Conservation (phyloP, 1,140 invertebrate species). For the Leguminivora glycinivorella region DNA sequence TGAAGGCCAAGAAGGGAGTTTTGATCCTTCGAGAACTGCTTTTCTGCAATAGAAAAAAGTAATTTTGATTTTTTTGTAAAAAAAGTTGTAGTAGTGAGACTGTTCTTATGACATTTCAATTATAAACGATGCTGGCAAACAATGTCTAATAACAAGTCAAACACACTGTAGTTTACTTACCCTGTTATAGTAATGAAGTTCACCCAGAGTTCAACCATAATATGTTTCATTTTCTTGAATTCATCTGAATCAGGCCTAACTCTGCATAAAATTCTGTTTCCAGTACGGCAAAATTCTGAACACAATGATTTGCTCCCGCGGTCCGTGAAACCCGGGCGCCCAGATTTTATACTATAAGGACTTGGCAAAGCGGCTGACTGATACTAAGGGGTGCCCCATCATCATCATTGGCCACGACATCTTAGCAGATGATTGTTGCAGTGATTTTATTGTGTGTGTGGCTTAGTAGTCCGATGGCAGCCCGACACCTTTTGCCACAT, state of each 20-base stretch:
- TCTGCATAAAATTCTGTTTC: not conserved
- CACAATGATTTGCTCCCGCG: not conserved
- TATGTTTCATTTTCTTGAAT: not conserved
- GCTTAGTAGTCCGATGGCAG: too few relatives aligned
- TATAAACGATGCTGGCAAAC: too few relatives aligned
- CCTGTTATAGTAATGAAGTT: slow-evolving; percentile 8
- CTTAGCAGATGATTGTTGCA: too few relatives aligned
- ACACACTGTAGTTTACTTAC: not conserved
- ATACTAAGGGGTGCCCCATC: too few relatives aligned
- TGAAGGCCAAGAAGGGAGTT: slow-evolving; percentile 34
- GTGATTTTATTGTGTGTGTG: too few relatives aligned
- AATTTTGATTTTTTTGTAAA: not conserved
- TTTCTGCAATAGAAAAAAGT: not conserved
- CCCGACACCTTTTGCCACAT: too few relatives aligned
- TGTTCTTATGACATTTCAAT: too few relatives aligned
- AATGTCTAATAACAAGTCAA: not conserved
- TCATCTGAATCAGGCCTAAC: not conserved
- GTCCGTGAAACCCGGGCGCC: too few relatives aligned
- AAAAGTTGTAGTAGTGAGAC: too few relatives aligned
- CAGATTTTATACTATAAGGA: too few relatives aligned
- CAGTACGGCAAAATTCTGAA: not conserved
- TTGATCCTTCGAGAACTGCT: slow-evolving; percentile 29
- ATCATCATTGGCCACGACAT: too few relatives aligned
- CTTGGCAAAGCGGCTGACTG: too few relatives aligned
- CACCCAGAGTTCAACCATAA: not conserved